These are phyloP conservation scores for Leptodactylus fuscus DNA, from an alignment of 2,113 vertebrate species.

Conservation along the genomic window DNA sequence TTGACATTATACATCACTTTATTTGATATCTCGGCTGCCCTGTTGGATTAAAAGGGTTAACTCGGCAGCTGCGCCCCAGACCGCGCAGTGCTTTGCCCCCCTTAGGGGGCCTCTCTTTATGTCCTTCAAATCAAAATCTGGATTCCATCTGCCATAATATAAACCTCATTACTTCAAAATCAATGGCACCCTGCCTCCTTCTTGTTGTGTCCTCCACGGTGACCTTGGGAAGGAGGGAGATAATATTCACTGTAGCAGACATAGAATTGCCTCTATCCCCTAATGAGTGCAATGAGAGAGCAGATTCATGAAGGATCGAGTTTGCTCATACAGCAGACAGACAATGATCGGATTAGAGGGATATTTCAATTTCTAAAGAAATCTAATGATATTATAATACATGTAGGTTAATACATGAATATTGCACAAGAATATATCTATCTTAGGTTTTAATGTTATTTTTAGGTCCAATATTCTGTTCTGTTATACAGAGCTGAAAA, in stretches of 20 bases:
- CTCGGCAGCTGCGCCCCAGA: slow-evolving; percentile 52
- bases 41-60: slow-evolving; percentile 45
- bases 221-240: slow-evolving; percentile 55
- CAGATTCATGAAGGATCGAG: neutral
- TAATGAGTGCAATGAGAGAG: neutral
- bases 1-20: neutral
- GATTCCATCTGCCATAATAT: slow-evolving; percentile 58
- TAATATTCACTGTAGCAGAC: slow-evolving; percentile 37
- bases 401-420: neutral
- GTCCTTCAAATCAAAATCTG: slow-evolving; percentile 59
- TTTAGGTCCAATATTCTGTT: neutral
- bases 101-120: slow-evolving; percentile 46
- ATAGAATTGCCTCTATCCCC: slow-evolving; percentile 23
- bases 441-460: neutral
- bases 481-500: no score
- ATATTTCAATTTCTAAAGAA: neutral
- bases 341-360: neutral
- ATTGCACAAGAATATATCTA: neutral
- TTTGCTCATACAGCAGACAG: neutral
- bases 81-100: slow-evolving; percentile 6
- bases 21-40: neutral
- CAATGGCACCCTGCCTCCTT: slow-evolving; percentile 53
- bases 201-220: slow-evolving; percentile 45
- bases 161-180: slow-evolving; percentile 60
- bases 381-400: neutral